Evolutionary conservation across 2,113 vertebrate genomes (phyloP).

Genomic region (Lasiurus cinereus): DNA sequence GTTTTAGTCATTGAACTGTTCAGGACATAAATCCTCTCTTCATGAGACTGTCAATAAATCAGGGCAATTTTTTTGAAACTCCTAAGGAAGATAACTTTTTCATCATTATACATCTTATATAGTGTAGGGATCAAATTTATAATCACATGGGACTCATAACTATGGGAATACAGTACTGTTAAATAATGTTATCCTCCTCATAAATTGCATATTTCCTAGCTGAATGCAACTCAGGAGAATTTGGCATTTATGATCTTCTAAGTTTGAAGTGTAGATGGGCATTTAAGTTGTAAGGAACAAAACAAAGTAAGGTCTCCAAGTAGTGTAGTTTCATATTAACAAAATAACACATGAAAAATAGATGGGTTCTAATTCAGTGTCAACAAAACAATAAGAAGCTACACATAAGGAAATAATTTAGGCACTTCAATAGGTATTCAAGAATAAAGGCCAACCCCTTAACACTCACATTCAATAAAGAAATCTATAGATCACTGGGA

Average conservation of each 20-base stretch:
- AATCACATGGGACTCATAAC: conserved; percentile 74
- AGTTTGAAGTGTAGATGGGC: conserved; percentile 74
- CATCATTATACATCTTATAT: conserved; percentile 23
- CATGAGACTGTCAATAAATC: conserved; percentile 59
- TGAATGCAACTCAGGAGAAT: conserved; percentile 75
- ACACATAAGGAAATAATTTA: conserved; percentile 65
- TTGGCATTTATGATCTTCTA: conserved; percentile 83
- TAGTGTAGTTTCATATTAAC: conserved; percentile 72
- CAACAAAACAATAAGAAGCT: conserved; percentile 70
- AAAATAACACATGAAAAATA: conserved; percentile 70
- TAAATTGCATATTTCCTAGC: conserved; percentile 79
- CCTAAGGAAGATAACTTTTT: conserved; percentile 67
- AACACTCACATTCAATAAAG: background rate
- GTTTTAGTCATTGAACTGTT: background rate
- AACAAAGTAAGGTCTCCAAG: conserved; percentile 67
- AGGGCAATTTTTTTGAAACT: conserved; percentile 72
- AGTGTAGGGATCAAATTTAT: conserved; percentile 70
- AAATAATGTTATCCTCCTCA: conserved; percentile 79
- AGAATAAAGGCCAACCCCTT: background rate
- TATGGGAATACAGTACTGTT: conserved; percentile 73
- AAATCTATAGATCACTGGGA: conserved; percentile 17
- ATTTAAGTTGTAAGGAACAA: conserved; percentile 79
- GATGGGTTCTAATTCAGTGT: conserved; percentile 73
- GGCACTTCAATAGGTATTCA: conserved; percentile 73
- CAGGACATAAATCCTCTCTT: conserved; percentile 18